Conservation (phyloP, 2,888 invertebrate species). For the Andrena bucephala region DNA sequence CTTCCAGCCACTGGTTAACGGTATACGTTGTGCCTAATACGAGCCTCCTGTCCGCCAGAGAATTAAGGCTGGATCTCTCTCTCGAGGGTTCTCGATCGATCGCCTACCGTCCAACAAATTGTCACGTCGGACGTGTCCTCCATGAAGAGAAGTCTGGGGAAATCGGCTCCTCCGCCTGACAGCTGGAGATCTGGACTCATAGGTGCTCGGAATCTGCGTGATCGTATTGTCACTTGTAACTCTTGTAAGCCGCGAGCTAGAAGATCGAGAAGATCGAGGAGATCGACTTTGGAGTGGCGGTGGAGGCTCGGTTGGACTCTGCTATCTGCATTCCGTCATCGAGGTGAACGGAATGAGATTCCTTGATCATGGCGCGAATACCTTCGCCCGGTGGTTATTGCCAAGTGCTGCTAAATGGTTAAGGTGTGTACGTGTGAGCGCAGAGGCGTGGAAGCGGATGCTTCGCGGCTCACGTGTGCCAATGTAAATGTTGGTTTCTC, state of each 20-base stretch:
- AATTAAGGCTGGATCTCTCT: slow-evolving; percentile 49
- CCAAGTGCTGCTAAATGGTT: slow-evolving; percentile 70
- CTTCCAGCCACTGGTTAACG: slow-evolving; percentile 59
- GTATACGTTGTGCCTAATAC: slow-evolving; percentile 69
- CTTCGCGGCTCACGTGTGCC: background rate
- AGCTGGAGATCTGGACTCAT: background rate
- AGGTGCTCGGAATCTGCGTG: background rate
- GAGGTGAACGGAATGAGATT: slow-evolving; percentile 71
- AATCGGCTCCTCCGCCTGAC: slow-evolving; percentile 7
- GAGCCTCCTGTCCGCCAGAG: slow-evolving; percentile 34
- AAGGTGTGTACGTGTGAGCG: slow-evolving; percentile 53
- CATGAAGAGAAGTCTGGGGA: background rate
- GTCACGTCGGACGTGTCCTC: slow-evolving; percentile 23
- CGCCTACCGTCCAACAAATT: slow-evolving; percentile 31
- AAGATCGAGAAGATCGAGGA: too few species aligned
- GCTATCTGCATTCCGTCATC: slow-evolving; percentile 70
- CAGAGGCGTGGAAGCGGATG: slow-evolving; percentile 52
- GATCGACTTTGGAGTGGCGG: slow-evolving; percentile 7
- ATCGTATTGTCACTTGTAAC: background rate
- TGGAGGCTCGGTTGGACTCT: slow-evolving; percentile 23
- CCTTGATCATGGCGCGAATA: slow-evolving; percentile 65
- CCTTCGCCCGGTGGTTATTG: slow-evolving; percentile 67
- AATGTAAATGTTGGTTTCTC: slow-evolving; percentile 37
- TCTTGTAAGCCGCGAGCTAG: background rate
- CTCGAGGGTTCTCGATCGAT: slow-evolving; percentile 48